These are phyloP conservation scores for Stercorarius parasiticus DNA, from an alignment of 2,113 vertebrate species.

Conservation along the genomic window DNA sequence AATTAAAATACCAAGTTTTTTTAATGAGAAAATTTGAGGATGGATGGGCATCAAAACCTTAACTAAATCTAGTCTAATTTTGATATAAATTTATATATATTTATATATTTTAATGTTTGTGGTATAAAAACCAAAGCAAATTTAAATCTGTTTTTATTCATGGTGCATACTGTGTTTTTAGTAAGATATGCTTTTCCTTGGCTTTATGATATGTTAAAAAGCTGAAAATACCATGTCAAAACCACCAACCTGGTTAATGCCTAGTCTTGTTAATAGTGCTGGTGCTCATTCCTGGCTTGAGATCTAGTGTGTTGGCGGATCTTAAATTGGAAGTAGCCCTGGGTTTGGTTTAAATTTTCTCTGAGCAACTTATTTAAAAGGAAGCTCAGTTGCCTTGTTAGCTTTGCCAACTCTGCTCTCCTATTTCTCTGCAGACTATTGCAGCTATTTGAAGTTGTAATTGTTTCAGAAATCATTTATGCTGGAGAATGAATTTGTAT, in stretches of 20 bases:
- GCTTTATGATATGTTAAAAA: slow-evolving; percentile 32
- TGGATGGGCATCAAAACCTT: neutral
- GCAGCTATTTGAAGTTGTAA: slow-evolving; percentile 36
- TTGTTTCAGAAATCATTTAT: slow-evolving; percentile 42
- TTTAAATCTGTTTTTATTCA: neutral
- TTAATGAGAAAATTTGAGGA: neutral
- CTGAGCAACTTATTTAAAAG: slow-evolving; percentile 12
- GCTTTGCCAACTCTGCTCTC: slow-evolving; percentile 62
- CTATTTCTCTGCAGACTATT: slow-evolving; percentile 43
- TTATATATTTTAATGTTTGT: neutral
- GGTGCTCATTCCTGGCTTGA: slow-evolving; percentile 62
- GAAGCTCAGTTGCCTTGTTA: slow-evolving; percentile 58
- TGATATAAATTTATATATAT: neutral
- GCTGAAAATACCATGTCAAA: neutral
- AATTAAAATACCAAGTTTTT: neutral
- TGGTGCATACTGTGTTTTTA: neutral
- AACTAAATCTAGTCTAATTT: neutral
- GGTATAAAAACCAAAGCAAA: neutral
- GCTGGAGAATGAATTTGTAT: slow-evolving; percentile 58
- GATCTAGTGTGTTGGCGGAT: slow-evolving; percentile 15
- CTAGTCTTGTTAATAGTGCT: neutral
- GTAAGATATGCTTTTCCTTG: slow-evolving; percentile 28
- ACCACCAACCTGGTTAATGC: neutral
- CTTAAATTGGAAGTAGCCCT: slow-evolving; percentile 31
- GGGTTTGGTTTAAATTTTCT: slow-evolving; percentile 39